Percentiles rank a stretch among this genome's conserved stretches.
Evolutionary conservation across 1,140 invertebrate genomes (phyloP).

Genomic region (Psilanteris sp.): DNA sequence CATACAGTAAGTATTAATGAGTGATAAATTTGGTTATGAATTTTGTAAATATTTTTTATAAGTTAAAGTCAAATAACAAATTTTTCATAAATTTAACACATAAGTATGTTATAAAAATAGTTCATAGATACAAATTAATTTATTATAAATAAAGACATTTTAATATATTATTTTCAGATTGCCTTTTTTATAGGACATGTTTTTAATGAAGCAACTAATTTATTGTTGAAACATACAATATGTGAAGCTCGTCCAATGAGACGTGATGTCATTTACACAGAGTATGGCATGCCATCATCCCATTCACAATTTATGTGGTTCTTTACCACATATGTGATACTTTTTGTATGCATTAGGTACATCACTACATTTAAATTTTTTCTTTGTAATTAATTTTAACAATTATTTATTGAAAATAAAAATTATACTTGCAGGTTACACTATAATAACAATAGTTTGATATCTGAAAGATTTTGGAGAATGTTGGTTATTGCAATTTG

Average conservation of each 20-base stretch:
- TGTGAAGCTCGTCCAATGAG: conserved; percentile 88
- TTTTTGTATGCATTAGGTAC: conserved; percentile 94
- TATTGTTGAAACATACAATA: conserved; percentile 90
- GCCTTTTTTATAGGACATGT: conserved; percentile 90
- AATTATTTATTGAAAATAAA: too few relatives aligned
- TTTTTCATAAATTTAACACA: too few relatives aligned
- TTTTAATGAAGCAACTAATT: conserved; percentile 90
- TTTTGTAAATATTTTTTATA: too few relatives aligned
- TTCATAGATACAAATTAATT: too few relatives aligned
- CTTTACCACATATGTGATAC: conserved; percentile 90
- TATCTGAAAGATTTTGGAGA: conserved; percentile 88
- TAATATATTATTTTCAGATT: conserved; percentile 88
- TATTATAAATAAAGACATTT: too few relatives aligned
- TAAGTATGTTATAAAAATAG: too few relatives aligned
- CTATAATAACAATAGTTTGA: conserved; percentile 87
- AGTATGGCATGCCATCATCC: conserved; percentile 97
- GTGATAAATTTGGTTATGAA: too few relatives aligned
- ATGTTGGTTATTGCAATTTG: conserved; percentile 84
- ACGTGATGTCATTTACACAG: conserved; percentile 85
- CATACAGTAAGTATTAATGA: conserved; percentile 87
- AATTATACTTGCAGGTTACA: conserved; percentile 88
- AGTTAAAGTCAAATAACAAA: too few relatives aligned
- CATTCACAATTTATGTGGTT: conserved; percentile 97
- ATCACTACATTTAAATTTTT: too few relatives aligned
- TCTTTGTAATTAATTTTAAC: too few relatives aligned